Conservation (phyloP, 2,797 vertebrate genomes). For the Amniataba percoides region DNA sequence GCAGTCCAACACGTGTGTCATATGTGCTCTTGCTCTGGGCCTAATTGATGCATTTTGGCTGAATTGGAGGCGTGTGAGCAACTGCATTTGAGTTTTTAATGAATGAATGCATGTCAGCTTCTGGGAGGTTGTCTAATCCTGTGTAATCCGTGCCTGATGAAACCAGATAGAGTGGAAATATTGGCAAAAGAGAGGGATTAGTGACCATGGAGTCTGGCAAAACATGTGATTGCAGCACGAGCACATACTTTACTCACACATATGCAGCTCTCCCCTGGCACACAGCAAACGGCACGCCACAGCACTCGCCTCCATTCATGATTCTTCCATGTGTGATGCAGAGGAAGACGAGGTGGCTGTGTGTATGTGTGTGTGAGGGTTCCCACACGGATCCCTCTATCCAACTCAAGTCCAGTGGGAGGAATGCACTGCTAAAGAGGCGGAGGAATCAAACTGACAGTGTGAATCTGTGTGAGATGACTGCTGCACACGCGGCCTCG, state of each 20-base stretch:
- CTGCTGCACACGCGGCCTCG: constrained; percentile 17
- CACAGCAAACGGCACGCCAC: constrained; percentile 22
- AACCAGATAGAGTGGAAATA: constrained; percentile 84
- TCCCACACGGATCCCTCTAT: not conserved
- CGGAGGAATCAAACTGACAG: constrained; percentile 9
- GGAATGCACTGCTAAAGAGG: too few relatives aligned
- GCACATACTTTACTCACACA: constrained; percentile 72
- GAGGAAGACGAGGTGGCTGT: not conserved
- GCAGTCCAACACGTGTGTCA: not conserved
- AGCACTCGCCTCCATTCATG: constrained; percentile 57
- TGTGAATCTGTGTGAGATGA: constrained; percentile 26
- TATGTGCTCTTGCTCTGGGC: not conserved
- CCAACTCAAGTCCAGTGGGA: not conserved
- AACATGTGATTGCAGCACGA: constrained; percentile 74
- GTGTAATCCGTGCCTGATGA: constrained; percentile 85
- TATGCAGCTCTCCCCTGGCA: constrained; percentile 48
- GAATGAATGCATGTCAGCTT: constrained; percentile 80
- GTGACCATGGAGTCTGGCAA: constrained; percentile 75
- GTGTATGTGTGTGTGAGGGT: not conserved
- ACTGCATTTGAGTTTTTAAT: constrained; percentile 77
- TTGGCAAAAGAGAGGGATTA: constrained; percentile 85
- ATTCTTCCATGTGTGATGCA: constrained; percentile 5
- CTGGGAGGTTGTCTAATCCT: constrained; percentile 81
- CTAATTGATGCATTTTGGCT: constrained; percentile 47
- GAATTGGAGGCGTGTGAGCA: constrained; percentile 48